phyloP scores from a whole-genome alignment of 1,140 invertebrate genomes.

The Oedothorax gibbosus region DNA sequence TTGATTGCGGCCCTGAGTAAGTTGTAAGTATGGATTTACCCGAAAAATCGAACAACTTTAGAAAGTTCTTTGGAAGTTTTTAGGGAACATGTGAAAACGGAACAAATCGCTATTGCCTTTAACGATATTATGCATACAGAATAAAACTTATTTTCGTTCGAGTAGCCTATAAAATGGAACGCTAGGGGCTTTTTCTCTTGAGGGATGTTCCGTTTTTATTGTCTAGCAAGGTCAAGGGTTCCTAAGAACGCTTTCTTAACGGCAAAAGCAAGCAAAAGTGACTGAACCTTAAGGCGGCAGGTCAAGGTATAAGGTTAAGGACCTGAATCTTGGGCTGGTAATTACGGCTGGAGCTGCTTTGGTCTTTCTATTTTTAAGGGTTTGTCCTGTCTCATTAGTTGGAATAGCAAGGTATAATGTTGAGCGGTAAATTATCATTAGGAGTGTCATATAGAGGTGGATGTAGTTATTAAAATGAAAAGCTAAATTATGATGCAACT shows the following conservation, averaged over 20 bases:
- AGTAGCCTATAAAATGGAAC: constrained; percentile 21
- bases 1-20: not conserved
- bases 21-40: too few relatives aligned
- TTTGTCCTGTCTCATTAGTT: too few relatives aligned
- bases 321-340: not conserved
- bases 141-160: not conserved
- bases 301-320: constrained; percentile 12
- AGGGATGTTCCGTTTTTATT: constrained; percentile 26
- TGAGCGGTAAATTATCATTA: too few relatives aligned
- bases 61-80: too few relatives aligned
- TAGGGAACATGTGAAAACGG: too few relatives aligned
- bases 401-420: too few relatives aligned
- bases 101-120: too few relatives aligned
- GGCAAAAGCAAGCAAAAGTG: constrained; percentile 8
- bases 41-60: too few relatives aligned
- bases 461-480: too few relatives aligned
- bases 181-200: not conserved
- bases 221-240: constrained; percentile 17
- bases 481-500: too few relatives aligned
- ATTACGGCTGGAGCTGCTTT: constrained; percentile 5
- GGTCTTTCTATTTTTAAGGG: too few relatives aligned
- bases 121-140: not conserved
- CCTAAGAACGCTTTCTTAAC: not conserved
- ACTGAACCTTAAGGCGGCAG: constrained; percentile 4
- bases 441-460: too few relatives aligned